phyloP scores from a whole-genome alignment of 2,113 vertebrate species.

The Syrmaticus mikado region DNA sequence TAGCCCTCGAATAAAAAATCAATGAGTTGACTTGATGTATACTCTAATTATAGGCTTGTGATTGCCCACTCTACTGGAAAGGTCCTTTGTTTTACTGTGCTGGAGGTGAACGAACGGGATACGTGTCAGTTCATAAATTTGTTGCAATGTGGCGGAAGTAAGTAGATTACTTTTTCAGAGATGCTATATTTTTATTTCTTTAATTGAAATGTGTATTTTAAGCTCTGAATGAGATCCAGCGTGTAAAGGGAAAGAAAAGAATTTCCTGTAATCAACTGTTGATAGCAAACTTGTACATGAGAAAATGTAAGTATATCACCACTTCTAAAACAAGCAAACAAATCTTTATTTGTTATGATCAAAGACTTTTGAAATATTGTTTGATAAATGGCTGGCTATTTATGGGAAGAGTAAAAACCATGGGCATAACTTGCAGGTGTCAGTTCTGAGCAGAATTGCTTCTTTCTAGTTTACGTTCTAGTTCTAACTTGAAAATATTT shows the following conservation, averaged over 20 bases:
- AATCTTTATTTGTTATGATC: neutral
- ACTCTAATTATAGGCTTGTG: conserved; percentile 84
- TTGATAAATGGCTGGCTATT: neutral
- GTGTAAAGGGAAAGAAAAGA: neutral
- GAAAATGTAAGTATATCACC: neutral
- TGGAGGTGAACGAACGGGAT: conserved; percentile 92
- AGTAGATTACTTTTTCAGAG: conserved; percentile 71
- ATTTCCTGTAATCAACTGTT: neutral
- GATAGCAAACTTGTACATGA: neutral
- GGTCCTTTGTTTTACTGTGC: conserved; percentile 90
- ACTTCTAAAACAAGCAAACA: neutral
- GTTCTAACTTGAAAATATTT: neutral
- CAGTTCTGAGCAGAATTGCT: neutral
- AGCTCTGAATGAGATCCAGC: neutral
- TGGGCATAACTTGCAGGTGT: neutral
- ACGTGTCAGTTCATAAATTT: conserved; percentile 95
- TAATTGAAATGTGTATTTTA: conserved; percentile 6
- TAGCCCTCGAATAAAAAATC: conserved; percentile 1
- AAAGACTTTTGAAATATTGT: neutral
- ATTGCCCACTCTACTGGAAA: conserved; percentile 97
- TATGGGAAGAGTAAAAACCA: neutral
- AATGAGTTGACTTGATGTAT: neutral
- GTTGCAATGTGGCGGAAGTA: conserved; percentile 98
- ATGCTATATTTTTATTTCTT: neutral
- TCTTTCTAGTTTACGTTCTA: neutral